A percentile compares a stretch with the other conserved stretches of the same genome.
Evolutionary conservation across 2,888 invertebrate species (phyloP).

Genomic region (Suillia variegata): DNA sequence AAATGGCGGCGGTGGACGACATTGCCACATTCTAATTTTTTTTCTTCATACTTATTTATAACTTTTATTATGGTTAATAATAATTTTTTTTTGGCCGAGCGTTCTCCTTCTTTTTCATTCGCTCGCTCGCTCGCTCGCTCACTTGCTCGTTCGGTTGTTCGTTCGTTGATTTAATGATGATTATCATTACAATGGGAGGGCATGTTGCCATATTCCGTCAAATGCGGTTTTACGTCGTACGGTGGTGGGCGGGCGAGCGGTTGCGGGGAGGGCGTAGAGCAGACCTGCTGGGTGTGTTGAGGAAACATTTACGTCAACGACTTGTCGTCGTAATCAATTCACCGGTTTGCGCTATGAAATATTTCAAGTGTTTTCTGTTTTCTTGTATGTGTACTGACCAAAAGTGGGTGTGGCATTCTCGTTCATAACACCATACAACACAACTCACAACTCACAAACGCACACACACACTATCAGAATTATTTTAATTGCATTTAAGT

Average conservation of each 20-base stretch:
- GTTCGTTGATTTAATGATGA: slow-evolving; percentile 5
- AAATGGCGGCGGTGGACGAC: background rate
- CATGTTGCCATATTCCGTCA: too few species aligned
- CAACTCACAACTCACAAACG: too few species aligned
- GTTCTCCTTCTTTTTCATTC: too few species aligned
- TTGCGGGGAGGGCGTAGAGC: too few species aligned
- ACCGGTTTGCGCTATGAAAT: background rate
- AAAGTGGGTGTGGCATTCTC: too few species aligned
- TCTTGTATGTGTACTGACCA: too few species aligned
- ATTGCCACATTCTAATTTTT: background rate
- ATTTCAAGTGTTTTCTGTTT: background rate
- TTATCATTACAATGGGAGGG: too few species aligned
- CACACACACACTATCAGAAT: background rate
- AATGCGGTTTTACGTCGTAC: too few species aligned
- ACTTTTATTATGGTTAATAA: slow-evolving; percentile 5
- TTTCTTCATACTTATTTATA: slow-evolving; percentile 5
- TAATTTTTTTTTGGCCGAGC: slow-evolving; percentile 1
- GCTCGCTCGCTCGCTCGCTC: too few species aligned
- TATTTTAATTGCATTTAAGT: background rate
- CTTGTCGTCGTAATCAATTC: slow-evolving; percentile 5
- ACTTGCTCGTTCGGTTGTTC: too few species aligned
- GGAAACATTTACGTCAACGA: background rate
- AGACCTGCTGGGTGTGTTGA: background rate
- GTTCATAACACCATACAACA: too few species aligned
- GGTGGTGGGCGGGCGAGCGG: too few species aligned